Percentiles rank a stretch among this genome's conserved stretches.
Conservation (phyloP, 2,797 vertebrate genomes). For the Coracias cyanogaster region DNA sequence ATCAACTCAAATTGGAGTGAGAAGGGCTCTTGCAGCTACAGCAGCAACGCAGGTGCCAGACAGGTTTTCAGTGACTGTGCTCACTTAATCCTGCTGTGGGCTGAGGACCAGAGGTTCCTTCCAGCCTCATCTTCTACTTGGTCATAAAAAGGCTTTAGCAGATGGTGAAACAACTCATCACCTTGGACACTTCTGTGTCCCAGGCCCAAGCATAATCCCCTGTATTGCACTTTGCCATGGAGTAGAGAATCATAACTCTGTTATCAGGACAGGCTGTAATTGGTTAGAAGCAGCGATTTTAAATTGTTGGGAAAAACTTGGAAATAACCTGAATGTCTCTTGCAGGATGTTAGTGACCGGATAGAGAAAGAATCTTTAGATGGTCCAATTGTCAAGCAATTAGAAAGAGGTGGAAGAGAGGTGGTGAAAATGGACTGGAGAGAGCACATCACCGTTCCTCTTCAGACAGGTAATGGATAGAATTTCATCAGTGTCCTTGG, state of each 20-base stretch:
- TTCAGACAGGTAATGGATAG: constrained; percentile 89
- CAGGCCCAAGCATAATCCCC: no score
- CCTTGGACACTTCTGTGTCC: not conserved
- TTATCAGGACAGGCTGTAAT: not conserved
- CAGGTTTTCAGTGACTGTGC: not conserved
- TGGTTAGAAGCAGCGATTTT: not conserved
- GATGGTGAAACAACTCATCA: not conserved
- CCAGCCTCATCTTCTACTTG: not conserved
- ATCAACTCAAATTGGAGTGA: fast-evolving
- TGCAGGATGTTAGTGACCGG: constrained; percentile 95
- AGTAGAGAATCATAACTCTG: not conserved
- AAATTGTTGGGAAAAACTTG: not conserved
- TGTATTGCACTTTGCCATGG: not conserved
- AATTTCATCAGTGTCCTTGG: not conserved
- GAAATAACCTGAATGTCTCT: not conserved
- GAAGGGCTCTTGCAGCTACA: not conserved
- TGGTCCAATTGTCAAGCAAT: constrained; percentile 90
- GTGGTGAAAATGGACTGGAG: constrained; percentile 96
- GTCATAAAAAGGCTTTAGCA: not conserved
- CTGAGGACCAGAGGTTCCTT: not conserved
- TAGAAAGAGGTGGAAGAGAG: constrained; percentile 91
- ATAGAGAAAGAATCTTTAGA: constrained; percentile 97
- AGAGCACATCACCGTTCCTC: constrained; percentile 94
- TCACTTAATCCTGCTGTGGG: not conserved
- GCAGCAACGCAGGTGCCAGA: not conserved